Base-by-base conservation (phyloP, 2,113 vertebrate species). In the Seriola aureovittata region DNA sequence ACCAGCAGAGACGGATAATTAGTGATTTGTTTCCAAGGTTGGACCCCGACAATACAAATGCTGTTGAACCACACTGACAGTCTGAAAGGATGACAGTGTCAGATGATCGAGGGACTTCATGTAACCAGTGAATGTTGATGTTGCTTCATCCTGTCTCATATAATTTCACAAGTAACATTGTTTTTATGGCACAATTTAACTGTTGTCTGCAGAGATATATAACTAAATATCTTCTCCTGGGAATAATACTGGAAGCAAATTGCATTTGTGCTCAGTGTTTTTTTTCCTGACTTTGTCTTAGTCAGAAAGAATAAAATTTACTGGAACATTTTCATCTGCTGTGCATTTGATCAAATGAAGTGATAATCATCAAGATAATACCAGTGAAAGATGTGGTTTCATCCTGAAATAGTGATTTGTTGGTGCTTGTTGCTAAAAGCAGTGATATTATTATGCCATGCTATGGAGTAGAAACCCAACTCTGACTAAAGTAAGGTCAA, bases 1-100 rank as follows among this genome's bases (percentile, higher is more conserved):
- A 17, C 64, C 58, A 25, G 50, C 46, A 64, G 69, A 69, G 48
- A 82, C 50, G 58, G 59, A 10, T 44, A 75, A 86, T 85, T 55
- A 82, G 69, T 9, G 85, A 68, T 82, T 89, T 71, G 72, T 68
- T 83, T 59, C 57, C 75, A 84, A 78, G 62, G 69, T 75, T 65
- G 62, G n/a, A 34, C 54, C 14, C 4, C 4, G 21, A 75, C 80
- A 71, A 82, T 59, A 69, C 40, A 72, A 82, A 78, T 85, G 29
- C 29, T 29, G 29, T 29, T 29, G 29, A 29, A 29, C 29, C 29
- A 29, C 29, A 29, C 29, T 29, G 29, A 29, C 29, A 29, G 29
- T 38, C 38, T 38, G 38, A 38, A 38, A 38, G 40, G 40, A 42
- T 74, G 81, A 84, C 19, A 16, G 21, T 19, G 55, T 77, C 68